phyloP scores from a whole-genome alignment of 2,888 invertebrate genomes.

The Shargacucullia verbasci region DNA sequence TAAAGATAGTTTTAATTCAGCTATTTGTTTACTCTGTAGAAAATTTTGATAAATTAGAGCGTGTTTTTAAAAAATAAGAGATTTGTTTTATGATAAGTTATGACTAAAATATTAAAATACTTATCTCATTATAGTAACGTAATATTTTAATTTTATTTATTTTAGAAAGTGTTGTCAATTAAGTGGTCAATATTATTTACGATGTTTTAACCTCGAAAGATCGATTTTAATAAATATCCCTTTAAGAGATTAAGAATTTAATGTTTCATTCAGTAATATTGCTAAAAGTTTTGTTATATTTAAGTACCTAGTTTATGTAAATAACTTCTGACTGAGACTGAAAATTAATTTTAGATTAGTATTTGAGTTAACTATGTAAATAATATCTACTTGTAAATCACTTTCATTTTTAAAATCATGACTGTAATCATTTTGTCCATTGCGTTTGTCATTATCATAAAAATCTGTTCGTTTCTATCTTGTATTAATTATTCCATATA shows the following conservation, averaged over 20 bases:
- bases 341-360: conserved; percentile 53
- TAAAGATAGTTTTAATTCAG: conserved; percentile 17
- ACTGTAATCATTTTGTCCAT: conserved; percentile 1
- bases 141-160: conserved; percentile 1
- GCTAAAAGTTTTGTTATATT: conserved; percentile 21
- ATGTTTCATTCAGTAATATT: conserved; percentile 25
- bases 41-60: conserved; percentile 12
- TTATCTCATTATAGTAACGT: conserved; percentile 5
- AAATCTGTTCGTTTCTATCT: too few species aligned
- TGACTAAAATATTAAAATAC: background rate
- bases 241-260: conserved; percentile 14
- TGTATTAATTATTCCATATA: too few species aligned
- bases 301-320: conserved; percentile 41
- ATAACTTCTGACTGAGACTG: conserved; percentile 57
- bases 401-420: background rate
- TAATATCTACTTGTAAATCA: conserved; percentile 28
- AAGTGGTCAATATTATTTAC: conserved; percentile 37
- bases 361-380: conserved; percentile 49
- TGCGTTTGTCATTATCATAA: too few species aligned
- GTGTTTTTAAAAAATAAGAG: conserved; percentile 9
- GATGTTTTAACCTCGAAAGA: conserved; percentile 28
- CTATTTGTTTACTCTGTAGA: conserved; percentile 9
- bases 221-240: conserved; percentile 32
- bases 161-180: conserved; percentile 39
- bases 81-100: conserved; percentile 7